phyloP scores from a whole-genome alignment of 2,113 vertebrate species.

The Prinia subflava region DNA sequence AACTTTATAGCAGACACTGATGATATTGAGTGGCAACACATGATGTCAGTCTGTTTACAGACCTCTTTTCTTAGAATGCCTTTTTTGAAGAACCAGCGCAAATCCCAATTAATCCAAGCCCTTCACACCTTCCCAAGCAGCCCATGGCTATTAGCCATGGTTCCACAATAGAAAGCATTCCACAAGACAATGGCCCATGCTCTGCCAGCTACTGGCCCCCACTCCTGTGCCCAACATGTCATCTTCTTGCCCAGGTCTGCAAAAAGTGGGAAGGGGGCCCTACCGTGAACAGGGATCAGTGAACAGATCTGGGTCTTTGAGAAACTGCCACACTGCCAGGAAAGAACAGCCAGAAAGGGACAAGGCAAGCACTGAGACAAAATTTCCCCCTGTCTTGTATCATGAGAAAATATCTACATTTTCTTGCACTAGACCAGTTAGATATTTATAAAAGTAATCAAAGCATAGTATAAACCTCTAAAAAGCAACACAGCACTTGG shows the following conservation, averaged over 20 bases:
- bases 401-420: background rate
- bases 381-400: background rate
- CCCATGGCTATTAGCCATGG: background rate
- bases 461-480: background rate
- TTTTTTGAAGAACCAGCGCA: background rate
- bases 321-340: background rate
- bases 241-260: background rate
- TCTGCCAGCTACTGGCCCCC: background rate
- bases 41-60: background rate
- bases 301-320: background rate
- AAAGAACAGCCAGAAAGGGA: background rate
- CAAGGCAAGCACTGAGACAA: background rate
- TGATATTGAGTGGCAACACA: background rate
- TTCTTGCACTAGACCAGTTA: background rate
- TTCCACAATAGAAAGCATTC: background rate
- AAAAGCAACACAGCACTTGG: background rate
- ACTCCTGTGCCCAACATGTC: background rate
- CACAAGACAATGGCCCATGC: fast-evolving
- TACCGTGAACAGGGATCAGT: background rate
- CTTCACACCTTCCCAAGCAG: background rate
- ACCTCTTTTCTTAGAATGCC: background rate
- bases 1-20: background rate
- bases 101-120: background rate
- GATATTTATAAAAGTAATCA: background rate
- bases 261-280: background rate